Conservation (phyloP, 2,888 invertebrate species). For the Linyphia triangularis region DNA sequence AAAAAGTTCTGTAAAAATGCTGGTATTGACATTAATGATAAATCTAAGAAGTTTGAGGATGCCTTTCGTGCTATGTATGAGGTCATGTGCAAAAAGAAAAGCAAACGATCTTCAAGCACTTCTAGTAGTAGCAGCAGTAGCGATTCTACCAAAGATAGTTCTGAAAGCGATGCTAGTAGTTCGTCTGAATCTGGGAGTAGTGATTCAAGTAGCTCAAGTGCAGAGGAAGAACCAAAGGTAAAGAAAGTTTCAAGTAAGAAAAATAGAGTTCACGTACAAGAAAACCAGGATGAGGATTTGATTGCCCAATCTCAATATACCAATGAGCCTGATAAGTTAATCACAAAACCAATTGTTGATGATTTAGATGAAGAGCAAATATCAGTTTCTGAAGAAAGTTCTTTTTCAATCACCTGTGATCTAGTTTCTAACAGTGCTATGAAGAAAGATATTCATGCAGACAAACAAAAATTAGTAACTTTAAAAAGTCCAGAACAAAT, state of each 20-base stretch:
- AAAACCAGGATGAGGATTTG: not conserved
- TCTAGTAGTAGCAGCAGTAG: constrained; percentile 37
- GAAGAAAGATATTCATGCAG: not conserved
- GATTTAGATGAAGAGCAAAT: too few species aligned
- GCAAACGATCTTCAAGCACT: constrained; percentile 4
- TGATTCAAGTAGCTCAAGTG: constrained; percentile 24
- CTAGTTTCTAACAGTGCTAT: not conserved
- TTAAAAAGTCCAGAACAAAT: not conserved
- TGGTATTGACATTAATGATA: constrained; percentile 22
- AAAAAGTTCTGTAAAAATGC: constrained; percentile 29
- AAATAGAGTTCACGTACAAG: not conserved
- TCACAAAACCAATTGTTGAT: not conserved
- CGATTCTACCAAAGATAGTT: constrained; percentile 6
- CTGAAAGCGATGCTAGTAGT: not conserved
- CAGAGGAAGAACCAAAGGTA: not conserved
- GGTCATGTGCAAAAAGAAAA: constrained; percentile 48
- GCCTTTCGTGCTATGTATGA: constrained; percentile 57
- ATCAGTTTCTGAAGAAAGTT: not conserved
- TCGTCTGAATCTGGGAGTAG: constrained; percentile 29
- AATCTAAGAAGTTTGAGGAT: constrained; percentile 42
- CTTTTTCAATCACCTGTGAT: not conserved
- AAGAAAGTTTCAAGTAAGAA: not conserved
- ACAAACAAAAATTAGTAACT: too few species aligned
- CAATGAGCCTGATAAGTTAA: not conserved
- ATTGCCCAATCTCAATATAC: not conserved